Evolutionary conservation across 2,797 vertebrate genomes (phyloP), one percentile per base, ranked within the genome.

Genomic region (Amniataba percoides): DNA sequence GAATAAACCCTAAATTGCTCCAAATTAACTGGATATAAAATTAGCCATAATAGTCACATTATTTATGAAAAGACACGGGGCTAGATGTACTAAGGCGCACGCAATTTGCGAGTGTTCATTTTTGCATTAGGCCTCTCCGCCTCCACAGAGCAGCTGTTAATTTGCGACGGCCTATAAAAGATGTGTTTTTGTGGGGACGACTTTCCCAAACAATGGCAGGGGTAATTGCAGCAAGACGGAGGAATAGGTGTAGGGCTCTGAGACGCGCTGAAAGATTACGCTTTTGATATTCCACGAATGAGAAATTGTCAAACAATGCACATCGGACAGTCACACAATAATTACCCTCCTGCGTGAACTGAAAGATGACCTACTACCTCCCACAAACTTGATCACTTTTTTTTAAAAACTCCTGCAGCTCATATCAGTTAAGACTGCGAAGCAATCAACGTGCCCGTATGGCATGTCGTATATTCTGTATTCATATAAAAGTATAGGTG

Each of bases 81-180:
- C 34, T 65, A 21, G 56, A 79, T 73, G 36, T 70, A 59, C 49
- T 21, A 42, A 51, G 27, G 34, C 48, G 64, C 12, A 46, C 10
- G 13, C 53, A 70, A 80, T 75, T 75, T 77, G 66, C 1, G 1
- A 77, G 36, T 27, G 49, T 64, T 71, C 7, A 59, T 70, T 74
- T 76, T 59, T 62, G 36, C 59, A 74, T 74, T 52, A 18, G 14
- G 67, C 40, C 52, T 62, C 6, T 71, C 51, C 42, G 13, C 69
- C 77, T 79, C 36, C 40, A 55, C 53, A 53, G 25, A 81, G 60
- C 27, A 80, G 67, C 72, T 79, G 74, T 60, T 81, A 12, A 82
- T 80, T 75, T 81, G 42, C 9, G 0, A 31, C 53, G 51, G 58
- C 55, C 62, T 77, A 71, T 72, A 67, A 83, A 80, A 74, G 21